These are phyloP conservation scores for Pediacus dermestoides DNA, from an alignment of 2,888 invertebrate species.

Conservation along the genomic window DNA sequence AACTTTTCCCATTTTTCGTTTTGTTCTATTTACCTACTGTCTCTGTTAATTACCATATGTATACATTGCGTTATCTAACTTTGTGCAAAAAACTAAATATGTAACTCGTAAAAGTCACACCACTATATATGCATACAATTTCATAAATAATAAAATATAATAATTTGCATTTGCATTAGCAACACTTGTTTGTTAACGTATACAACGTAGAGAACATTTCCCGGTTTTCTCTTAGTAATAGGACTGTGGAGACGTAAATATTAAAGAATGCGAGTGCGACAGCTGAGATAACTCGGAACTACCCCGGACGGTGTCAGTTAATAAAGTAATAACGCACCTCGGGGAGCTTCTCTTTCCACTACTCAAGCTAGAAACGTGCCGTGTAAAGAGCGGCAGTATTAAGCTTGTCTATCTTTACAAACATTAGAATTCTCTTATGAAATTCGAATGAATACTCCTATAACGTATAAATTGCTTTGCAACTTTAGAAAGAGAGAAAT, in stretches of 20 bases:
- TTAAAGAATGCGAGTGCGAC: slow-evolving; percentile 43
- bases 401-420: slow-evolving; percentile 17
- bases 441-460: slow-evolving; percentile 4
- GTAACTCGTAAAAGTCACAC: too few relatives aligned
- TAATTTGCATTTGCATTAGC: slow-evolving; percentile 24
- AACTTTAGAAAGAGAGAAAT: too few relatives aligned
- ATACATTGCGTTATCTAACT: slow-evolving; percentile 4
- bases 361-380: slow-evolving; percentile 13
- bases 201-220: slow-evolving; percentile 10
- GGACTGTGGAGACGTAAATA: slow-evolving; percentile 38
- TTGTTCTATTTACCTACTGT: too few relatives aligned
- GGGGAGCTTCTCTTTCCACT: slow-evolving; percentile 23
- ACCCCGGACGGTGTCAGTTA: slow-evolving; percentile 44
- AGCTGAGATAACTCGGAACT: slow-evolving; percentile 44
- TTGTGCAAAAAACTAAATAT: too few relatives aligned
- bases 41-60: too few relatives aligned
- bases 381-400: slow-evolving; percentile 13
- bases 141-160: slow-evolving; percentile 18
- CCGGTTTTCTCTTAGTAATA: slow-evolving; percentile 22
- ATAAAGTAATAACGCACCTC: slow-evolving; percentile 47
- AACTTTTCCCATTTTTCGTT: too few relatives aligned
- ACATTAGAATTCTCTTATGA: slow-evolving; percentile 17
- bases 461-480: too few relatives aligned
- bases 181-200: slow-evolving; percentile 19
- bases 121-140: too few relatives aligned